These are phyloP conservation scores for Zaprionus bogoriensis DNA, from an alignment of 2,888 invertebrate species.

Conservation along the genomic window DNA sequence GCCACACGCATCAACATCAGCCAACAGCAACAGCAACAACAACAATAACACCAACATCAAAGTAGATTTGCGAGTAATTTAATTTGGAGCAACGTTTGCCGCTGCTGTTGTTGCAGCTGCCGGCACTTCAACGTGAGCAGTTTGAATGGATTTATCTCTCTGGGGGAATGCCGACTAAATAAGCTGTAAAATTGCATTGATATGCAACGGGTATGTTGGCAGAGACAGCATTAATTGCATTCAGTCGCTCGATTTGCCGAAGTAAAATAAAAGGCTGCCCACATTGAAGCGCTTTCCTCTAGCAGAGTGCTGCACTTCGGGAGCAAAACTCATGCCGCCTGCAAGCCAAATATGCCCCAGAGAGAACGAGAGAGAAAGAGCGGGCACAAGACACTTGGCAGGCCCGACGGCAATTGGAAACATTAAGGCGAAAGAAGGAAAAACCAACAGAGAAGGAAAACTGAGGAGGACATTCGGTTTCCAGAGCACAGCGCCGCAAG, in stretches of 20 bases:
- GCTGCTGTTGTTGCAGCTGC: background rate
- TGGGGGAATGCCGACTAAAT: background rate
- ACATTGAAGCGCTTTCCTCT: too few relatives aligned
- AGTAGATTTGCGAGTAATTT: constrained; percentile 54
- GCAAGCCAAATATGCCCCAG: constrained; percentile 43
- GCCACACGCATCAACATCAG: constrained; percentile 23
- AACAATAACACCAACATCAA: constrained; percentile 44
- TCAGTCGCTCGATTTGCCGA: constrained; percentile 6
- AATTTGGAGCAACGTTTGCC: constrained; percentile 28
- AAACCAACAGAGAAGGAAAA: background rate
- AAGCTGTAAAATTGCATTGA: constrained; percentile 22
- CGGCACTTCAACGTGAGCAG: constrained; percentile 1
- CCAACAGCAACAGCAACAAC: too few relatives aligned
- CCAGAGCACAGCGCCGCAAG: constrained; percentile 45
- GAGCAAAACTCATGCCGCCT: constrained; percentile 11
- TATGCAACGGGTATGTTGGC: constrained; percentile 6
- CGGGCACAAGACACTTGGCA: constrained; percentile 12
- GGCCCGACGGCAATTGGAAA: constrained; percentile 22
- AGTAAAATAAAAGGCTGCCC: background rate
- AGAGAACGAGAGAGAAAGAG: constrained; percentile 26
- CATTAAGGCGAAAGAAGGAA: constrained; percentile 29
- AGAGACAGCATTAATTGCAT: constrained; percentile 20
- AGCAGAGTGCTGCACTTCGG: constrained; percentile 24
- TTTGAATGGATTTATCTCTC: constrained; percentile 4
- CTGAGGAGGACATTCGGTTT: constrained; percentile 11